Evolutionary conservation across 2,113 vertebrate genomes (phyloP).

Genomic region (Myxocyprinus asiaticus): DNA sequence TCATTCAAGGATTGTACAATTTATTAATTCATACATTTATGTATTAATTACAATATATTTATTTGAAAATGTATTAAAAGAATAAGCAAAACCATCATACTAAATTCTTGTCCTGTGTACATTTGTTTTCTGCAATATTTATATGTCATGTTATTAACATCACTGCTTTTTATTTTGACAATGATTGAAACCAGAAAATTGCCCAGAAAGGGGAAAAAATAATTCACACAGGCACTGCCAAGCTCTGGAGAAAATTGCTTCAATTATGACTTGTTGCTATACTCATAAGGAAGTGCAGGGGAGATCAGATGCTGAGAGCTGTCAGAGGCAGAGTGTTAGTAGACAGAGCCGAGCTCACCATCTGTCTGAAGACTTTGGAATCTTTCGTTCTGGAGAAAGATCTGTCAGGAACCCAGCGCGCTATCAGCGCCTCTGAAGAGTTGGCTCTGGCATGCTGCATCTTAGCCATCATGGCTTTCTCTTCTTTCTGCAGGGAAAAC

Average conservation of each 20-base stretch:
- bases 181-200: conserved; percentile 14
- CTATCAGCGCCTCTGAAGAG: conserved; percentile 86
- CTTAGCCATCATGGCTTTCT: conserved; percentile 93
- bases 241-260: conserved; percentile 2
- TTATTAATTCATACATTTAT: no score
- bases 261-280: conserved; percentile 15
- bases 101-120: no score
- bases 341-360: conserved; percentile 78
- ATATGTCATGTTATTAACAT: background rate
- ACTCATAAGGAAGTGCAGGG: conserved; percentile 20
- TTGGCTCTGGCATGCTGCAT: conserved; percentile 87
- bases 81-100: no score
- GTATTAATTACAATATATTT: no score
- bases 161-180: background rate
- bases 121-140: background rate
- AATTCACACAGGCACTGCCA: conserved; percentile 30
- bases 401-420: conserved; percentile 91
- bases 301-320: background rate
- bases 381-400: conserved; percentile 90
- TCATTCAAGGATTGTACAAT: no score
- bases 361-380: conserved; percentile 94
- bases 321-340: background rate
- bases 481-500: conserved; percentile 83
- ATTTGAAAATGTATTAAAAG: no score
- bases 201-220: conserved; percentile 22